Evolutionary conservation across 2,797 vertebrate species (phyloP).

Genomic region (Anas acuta): DNA sequence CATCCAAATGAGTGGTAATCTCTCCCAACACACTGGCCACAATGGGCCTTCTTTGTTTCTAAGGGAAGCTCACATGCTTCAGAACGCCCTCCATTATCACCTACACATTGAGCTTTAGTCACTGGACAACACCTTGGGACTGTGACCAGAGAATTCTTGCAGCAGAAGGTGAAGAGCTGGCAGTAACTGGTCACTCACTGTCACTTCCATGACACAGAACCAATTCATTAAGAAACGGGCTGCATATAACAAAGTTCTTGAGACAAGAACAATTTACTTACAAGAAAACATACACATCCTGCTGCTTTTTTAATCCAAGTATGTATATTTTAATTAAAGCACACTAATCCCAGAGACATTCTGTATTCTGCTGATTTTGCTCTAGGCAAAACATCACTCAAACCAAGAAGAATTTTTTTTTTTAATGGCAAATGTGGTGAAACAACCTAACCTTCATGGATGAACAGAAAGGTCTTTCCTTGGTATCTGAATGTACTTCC

Average conservation of each 20-base stretch:
- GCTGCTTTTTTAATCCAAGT: neutral
- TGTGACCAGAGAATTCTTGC: neutral
- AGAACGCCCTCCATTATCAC: rapidly evolving
- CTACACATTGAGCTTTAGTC: neutral
- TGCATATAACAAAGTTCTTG: neutral
- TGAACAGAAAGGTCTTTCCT: neutral
- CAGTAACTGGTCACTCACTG: neutral
- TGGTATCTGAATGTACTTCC: neutral
- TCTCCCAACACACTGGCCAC: neutral
- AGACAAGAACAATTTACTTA: neutral
- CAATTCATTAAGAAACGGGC: neutral
- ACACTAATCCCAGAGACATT: neutral
- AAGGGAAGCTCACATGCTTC: neutral
- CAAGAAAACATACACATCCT: neutral
- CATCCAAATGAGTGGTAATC: neutral
- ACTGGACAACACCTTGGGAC: neutral
- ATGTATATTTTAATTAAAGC: neutral
- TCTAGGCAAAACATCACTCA: neutral
- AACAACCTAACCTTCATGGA: neutral
- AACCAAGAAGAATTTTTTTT: neutral
- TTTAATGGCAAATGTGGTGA: neutral
- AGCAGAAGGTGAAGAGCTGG: neutral
- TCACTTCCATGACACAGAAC: neutral
- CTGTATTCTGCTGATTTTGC: neutral
- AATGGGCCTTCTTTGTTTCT: neutral